Conservation (phyloP, 2,113 vertebrate genomes). For the Tragelaphus scriptus region DNA sequence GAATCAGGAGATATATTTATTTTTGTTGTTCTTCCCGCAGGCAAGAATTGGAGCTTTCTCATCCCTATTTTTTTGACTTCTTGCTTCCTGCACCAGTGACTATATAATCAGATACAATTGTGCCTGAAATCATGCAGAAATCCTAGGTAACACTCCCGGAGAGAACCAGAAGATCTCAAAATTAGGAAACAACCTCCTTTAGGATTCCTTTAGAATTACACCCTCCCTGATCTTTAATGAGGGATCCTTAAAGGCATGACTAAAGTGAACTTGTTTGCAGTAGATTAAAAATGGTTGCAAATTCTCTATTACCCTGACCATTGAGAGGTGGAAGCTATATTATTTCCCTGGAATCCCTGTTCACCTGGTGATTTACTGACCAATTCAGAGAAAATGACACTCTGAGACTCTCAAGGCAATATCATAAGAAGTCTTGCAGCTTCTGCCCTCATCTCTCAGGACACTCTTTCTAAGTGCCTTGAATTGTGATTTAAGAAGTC, state of each 20-base stretch:
- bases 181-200: not conserved
- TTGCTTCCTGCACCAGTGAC: not conserved
- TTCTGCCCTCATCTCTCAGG: not conserved
- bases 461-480: not conserved
- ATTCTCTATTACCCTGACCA: not conserved
- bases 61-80: not conserved
- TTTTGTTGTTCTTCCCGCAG: not conserved
- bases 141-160: not conserved
- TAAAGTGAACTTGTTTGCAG: not conserved
- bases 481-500: not conserved
- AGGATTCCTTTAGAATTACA: not conserved
- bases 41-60: not conserved
- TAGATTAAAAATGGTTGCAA: not conserved
- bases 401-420: not conserved
- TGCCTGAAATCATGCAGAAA: not conserved
- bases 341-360: not conserved
- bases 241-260: not conserved
- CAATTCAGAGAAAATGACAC: not conserved
- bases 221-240: not conserved
- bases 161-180: not conserved
- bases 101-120: not conserved
- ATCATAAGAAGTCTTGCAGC: not conserved
- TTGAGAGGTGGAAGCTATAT: not conserved
- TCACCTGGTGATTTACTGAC: not conserved
- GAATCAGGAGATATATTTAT: not conserved